Evolutionary conservation across 2,113 vertebrate species (phyloP), one percentile per base, ranked within the genome.

Genomic region (Malurus cyaneus): DNA sequence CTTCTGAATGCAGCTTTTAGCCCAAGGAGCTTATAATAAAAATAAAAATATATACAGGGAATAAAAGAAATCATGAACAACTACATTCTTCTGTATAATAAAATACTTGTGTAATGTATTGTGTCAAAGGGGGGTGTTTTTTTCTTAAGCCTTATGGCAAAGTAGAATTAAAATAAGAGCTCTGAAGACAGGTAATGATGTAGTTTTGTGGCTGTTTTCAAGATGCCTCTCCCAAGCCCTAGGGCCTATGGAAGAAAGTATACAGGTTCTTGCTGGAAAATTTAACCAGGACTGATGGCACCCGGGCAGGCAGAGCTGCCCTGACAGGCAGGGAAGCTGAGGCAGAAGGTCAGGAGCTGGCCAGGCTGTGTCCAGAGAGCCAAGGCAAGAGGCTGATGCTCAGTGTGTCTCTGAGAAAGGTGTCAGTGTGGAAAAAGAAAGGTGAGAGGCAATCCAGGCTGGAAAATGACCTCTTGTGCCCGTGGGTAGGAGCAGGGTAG

Each of bases 41-140:
- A 73, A 62, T 36, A 21, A 71, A 76, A 76, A 84, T 36, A 50
- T 12, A 41, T 3, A n/a, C 15, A 73, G 23, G n/a, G 70, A 87
- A 70, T 56, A 29, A 3, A 8, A 52, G n/a, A 73, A 87, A 62
- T 29, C 3, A 18, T 14, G 9, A 72, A 50, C 24, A 72, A 82
- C 47, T 31, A 20, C 13, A 56, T 69, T 54, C 32, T 53, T 70
- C 32, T 65, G 18, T 19, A 20, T 61, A 15, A 59, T 54, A 21
- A 50, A 53, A 32, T 36, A 46, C 11, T 28, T 54, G 20, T 17
- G 18, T 74, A 39, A 36, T 60, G 42, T 23, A 18, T 21, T 52
- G 8, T 8, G 18, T 65, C 61, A 81, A 60, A 70, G 18, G 8
- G 4, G 1, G 12, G 1, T 3, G 0, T 0, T 8, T 65, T 53